phyloP scores from a whole-genome alignment of 2,113 vertebrate genomes.

The Aramus guarauna region DNA sequence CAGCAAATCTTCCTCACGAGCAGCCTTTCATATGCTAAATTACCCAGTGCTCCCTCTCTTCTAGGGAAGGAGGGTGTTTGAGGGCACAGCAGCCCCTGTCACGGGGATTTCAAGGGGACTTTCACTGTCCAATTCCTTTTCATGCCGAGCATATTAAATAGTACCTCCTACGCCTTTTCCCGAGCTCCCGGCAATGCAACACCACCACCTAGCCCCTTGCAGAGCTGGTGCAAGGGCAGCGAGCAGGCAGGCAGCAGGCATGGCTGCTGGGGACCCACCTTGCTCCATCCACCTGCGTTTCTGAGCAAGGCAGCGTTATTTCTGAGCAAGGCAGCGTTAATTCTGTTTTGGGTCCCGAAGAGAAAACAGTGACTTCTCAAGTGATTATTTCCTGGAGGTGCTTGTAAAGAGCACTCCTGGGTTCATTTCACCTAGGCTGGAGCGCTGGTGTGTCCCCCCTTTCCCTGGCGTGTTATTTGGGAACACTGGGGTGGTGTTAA shows the following conservation, averaged over 20 bases:
- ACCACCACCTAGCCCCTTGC: conserved; percentile 6
- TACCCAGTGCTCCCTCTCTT: neutral
- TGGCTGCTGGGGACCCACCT: fast-evolving
- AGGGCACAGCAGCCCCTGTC: neutral
- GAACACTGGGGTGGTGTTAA: neutral
- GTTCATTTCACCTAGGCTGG: neutral
- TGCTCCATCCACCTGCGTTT: fast-evolving
- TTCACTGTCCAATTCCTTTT: neutral
- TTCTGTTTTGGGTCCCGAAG: fast-evolving
- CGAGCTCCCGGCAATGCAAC: neutral
- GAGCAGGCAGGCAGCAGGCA: neutral
- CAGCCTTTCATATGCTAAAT: neutral
- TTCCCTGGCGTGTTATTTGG: fast-evolving
- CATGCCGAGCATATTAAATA: fast-evolving
- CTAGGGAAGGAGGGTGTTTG: neutral
- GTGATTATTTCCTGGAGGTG: fast-evolving
- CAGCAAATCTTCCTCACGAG: neutral
- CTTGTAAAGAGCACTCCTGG: neutral
- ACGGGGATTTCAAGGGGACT: neutral
- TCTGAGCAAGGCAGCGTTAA: fast-evolving
- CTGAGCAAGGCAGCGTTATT: too few relatives aligned
- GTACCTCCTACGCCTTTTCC: neutral
- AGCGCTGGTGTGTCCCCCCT: fast-evolving
- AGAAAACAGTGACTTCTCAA: fast-evolving
- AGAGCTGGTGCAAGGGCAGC: neutral